A percentile compares a stretch with the other conserved stretches of the same genome.
phyloP scores from a whole-genome alignment of 2,797 vertebrate species.

The Danionella dracula region DNA sequence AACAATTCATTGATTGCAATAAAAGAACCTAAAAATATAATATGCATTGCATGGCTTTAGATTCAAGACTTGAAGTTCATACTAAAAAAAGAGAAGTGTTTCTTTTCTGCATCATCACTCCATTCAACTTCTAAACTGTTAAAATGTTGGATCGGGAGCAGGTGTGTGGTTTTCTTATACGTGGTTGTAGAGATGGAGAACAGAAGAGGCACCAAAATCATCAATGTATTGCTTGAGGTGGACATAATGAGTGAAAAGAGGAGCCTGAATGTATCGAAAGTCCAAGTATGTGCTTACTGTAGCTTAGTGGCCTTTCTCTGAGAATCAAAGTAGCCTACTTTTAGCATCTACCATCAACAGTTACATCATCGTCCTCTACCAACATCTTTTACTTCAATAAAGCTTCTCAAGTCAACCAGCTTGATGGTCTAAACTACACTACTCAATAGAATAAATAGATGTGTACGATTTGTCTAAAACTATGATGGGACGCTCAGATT shows the following conservation, averaged over 20 bases:
- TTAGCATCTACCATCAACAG: constrained; percentile 9
- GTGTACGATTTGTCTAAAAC: constrained; percentile 32
- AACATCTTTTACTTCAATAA: constrained; percentile 11
- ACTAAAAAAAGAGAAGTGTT: constrained; percentile 47
- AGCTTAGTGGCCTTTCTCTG: constrained; percentile 23
- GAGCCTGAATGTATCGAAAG: constrained; percentile 2
- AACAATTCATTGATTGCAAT: constrained; percentile 62
- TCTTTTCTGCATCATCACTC: constrained; percentile 39
- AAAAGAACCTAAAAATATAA: constrained; percentile 61
- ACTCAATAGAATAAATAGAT: constrained; percentile 44
- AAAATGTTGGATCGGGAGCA: not conserved
- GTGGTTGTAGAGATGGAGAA: not conserved
- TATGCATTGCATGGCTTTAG: constrained; percentile 75
- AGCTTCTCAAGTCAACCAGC: constrained; percentile 25
- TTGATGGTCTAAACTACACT: constrained; percentile 38
- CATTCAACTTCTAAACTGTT: too few species aligned
- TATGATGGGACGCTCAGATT: constrained; percentile 20
- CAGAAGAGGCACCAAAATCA: constrained; percentile 6
- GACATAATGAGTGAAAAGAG: constrained; percentile 34
- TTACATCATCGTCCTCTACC: constrained; percentile 26
- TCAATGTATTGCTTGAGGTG: constrained; percentile 38
- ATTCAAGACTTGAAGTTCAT: constrained; percentile 65
- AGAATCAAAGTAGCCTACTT: constrained; percentile 16
- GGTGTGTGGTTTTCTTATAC: not conserved
- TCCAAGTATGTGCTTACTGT: constrained; percentile 38